A percentile compares a stretch with the other conserved stretches of the same genome.
These are phyloP conservation scores for Echiichthys vipera DNA, from an alignment of 2,797 vertebrate species.

Conservation along the genomic window DNA sequence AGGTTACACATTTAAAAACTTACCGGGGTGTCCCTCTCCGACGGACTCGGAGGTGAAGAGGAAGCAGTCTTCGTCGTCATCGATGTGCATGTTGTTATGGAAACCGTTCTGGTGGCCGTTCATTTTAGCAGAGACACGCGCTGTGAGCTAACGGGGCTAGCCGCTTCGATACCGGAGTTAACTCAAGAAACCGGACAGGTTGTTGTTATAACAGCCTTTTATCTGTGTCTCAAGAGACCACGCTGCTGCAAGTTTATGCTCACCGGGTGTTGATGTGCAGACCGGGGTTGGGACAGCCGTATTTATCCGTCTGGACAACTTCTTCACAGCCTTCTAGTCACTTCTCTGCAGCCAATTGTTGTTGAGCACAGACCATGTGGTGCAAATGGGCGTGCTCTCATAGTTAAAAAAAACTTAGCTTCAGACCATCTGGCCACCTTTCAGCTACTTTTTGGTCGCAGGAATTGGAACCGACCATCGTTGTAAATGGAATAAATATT, in stretches of 20 bases:
- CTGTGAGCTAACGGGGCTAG: slow-evolving; percentile 56
- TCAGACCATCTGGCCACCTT: too few species aligned
- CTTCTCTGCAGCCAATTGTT: slow-evolving; percentile 54
- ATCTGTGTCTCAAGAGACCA: neutral
- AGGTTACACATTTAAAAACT: slow-evolving; percentile 39
- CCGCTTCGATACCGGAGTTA: neutral
- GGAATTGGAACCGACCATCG: too few species aligned
- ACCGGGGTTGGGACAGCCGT: neutral
- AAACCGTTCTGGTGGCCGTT: slow-evolving; percentile 90
- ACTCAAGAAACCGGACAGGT: too few species aligned
- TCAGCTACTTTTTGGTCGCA: too few species aligned
- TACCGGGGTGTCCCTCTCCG: slow-evolving; percentile 96
- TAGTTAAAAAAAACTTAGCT: neutral
- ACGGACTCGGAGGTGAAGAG: slow-evolving; percentile 96
- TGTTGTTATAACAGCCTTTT: neutral
- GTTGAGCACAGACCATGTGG: slow-evolving; percentile 58
- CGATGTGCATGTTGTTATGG: slow-evolving; percentile 84
- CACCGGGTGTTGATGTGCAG: rapidly evolving
- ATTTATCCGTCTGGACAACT: slow-evolving; percentile 29
- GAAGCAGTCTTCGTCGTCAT: slow-evolving; percentile 93
- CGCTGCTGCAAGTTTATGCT: neutral
- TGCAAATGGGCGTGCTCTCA: slow-evolving; percentile 42
- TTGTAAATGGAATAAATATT: too few species aligned
- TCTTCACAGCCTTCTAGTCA: slow-evolving; percentile 1
- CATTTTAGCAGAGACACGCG: slow-evolving; percentile 76